phyloP scores from a whole-genome alignment of 1,140 invertebrate species.

The Bombus waltoni region DNA sequence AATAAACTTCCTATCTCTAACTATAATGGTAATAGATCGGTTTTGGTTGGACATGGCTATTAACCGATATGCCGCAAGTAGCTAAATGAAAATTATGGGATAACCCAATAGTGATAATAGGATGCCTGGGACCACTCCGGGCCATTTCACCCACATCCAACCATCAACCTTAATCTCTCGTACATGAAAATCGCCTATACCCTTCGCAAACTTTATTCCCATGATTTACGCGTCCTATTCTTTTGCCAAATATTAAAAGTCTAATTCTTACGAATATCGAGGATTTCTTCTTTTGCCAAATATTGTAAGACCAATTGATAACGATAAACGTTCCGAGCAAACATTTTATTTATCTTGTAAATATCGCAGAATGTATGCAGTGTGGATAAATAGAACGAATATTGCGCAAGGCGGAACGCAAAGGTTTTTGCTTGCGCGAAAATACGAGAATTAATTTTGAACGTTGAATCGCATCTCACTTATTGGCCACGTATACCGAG shows the following conservation, averaged over 20 bases:
- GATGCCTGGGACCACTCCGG: conserved; percentile 15
- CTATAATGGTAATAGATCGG: conserved; percentile 14
- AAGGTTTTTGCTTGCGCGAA: not conserved
- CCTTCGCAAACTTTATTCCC: not conserved
- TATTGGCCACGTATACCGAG: not conserved
- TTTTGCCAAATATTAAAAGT: not conserved
- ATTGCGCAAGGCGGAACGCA: not conserved
- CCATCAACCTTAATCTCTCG: conserved; percentile 9
- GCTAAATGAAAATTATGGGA: conserved; percentile 38
- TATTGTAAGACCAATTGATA: not conserved
- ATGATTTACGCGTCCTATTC: not conserved
- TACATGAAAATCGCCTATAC: not conserved
- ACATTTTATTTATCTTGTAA: not conserved
- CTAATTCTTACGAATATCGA: not conserved
- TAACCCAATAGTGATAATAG: conserved; percentile 22
- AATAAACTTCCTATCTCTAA: not conserved
- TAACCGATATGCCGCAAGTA: conserved; percentile 15
- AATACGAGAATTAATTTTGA: not conserved
- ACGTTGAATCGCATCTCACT: not conserved
- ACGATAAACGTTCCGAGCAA: no score
- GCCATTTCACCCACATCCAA: not conserved
- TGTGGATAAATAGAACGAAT: not conserved
- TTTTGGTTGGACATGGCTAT: not conserved
- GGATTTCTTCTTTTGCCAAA: no score
- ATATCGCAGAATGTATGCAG: not conserved